phyloP scores from a whole-genome alignment of 2,797 vertebrate species.

The Pseudochirops corinnae region DNA sequence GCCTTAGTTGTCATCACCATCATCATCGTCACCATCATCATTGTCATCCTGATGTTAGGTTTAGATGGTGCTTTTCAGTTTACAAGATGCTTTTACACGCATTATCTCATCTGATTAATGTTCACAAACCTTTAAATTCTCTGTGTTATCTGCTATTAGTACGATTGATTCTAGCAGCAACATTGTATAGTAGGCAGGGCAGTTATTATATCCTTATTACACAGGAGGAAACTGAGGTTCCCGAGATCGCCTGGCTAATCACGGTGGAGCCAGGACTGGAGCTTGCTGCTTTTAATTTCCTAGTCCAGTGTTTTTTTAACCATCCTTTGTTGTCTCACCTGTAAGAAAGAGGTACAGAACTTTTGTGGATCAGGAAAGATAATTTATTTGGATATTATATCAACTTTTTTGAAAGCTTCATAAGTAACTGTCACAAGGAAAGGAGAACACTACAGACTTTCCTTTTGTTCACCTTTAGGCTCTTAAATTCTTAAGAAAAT shows the following conservation, averaged over 20 bases:
- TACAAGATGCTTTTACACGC: slow-evolving; percentile 31
- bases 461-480: slow-evolving; percentile 81
- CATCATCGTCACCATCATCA: neutral
- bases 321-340: neutral
- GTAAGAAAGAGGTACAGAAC: neutral
- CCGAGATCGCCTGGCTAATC: slow-evolving; percentile 25
- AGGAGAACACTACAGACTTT: slow-evolving; percentile 33
- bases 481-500: slow-evolving; percentile 89
- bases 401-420: slow-evolving; percentile 18
- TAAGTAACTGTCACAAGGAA: slow-evolving; percentile 4
- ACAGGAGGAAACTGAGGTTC: slow-evolving; percentile 22
- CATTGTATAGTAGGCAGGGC: too few relatives aligned
- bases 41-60: neutral
- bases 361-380: slow-evolving; percentile 33
- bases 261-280: slow-evolving; percentile 41
- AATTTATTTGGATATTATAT: slow-evolving; percentile 34
- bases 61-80: slow-evolving; percentile 33
- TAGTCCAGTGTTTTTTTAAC: neutral
- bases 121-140: neutral
- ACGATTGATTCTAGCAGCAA: too few relatives aligned
- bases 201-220: neutral
- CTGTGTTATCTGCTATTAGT: too few relatives aligned
- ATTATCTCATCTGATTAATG: slow-evolving; percentile 8
- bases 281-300: neutral
- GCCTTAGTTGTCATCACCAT: neutral